phyloP scores from a whole-genome alignment of 2,113 vertebrate genomes.

The Syrmaticus mikado region DNA sequence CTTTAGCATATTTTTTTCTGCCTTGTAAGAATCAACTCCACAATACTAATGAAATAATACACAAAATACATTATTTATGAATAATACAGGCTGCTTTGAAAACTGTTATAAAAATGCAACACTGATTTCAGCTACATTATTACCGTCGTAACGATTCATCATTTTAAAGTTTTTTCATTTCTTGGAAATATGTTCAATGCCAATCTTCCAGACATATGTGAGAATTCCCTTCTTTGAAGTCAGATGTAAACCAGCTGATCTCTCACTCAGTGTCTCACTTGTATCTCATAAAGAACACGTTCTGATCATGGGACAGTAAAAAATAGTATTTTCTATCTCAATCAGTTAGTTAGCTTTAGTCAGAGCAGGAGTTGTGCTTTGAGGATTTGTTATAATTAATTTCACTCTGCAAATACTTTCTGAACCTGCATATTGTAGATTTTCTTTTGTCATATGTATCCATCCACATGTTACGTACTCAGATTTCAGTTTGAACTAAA shows the following conservation, averaged over 20 bases:
- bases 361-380: neutral
- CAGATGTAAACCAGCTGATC: neutral
- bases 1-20: neutral
- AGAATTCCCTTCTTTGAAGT: neutral
- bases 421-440: neutral
- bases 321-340: neutral
- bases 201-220: neutral
- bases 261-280: neutral
- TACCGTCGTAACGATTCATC: neutral
- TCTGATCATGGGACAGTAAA: neutral
- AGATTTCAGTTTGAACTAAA: neutral
- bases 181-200: neutral
- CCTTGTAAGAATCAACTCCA: neutral
- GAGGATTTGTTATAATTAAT: neutral
- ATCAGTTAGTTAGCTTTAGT: neutral
- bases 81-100: neutral
- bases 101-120: neutral
- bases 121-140: neutral
- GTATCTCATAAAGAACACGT: neutral
- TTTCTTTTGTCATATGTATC: neutral
- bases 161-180: neutral
- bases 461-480: neutral
- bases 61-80: neutral
- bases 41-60: neutral
- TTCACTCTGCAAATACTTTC: neutral